Conservation (phyloP, 2,797 vertebrate species). For the Lagorchestes hirsutus region DNA sequence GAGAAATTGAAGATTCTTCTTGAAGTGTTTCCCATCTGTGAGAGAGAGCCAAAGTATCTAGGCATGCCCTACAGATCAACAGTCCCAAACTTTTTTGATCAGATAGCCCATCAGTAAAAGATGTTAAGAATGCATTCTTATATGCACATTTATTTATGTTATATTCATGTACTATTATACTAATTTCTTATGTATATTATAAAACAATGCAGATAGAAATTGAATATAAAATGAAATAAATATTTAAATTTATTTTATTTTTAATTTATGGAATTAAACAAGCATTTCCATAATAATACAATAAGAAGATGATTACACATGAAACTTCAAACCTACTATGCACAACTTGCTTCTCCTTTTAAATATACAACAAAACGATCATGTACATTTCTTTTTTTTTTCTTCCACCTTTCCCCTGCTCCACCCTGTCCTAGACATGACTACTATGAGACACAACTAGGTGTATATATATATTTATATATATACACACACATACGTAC, state of each 20-base stretch:
- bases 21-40: neutral
- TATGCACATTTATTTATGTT: neutral
- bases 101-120: neutral
- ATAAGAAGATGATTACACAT: neutral
- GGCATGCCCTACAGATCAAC: neutral
- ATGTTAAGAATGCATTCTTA: constrained; percentile 8
- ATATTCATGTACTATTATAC: neutral
- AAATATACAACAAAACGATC: neutral
- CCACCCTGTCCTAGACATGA: too few relatives aligned
- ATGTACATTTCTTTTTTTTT: neutral
- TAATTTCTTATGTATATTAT: neutral
- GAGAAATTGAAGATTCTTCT: neutral
- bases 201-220: neutral
- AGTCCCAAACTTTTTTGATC: neutral
- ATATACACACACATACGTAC: too few relatives aligned
- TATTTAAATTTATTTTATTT: neutral
- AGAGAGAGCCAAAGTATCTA: neutral
- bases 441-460: too few relatives aligned
- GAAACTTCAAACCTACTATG: neutral
- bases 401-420: too few relatives aligned
- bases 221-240: neutral
- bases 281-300: too few relatives aligned
- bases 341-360: neutral
- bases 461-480: too few relatives aligned
- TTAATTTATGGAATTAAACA: neutral